phyloP scores from a whole-genome alignment of 2,888 invertebrate species.

The Noctua janthina region DNA sequence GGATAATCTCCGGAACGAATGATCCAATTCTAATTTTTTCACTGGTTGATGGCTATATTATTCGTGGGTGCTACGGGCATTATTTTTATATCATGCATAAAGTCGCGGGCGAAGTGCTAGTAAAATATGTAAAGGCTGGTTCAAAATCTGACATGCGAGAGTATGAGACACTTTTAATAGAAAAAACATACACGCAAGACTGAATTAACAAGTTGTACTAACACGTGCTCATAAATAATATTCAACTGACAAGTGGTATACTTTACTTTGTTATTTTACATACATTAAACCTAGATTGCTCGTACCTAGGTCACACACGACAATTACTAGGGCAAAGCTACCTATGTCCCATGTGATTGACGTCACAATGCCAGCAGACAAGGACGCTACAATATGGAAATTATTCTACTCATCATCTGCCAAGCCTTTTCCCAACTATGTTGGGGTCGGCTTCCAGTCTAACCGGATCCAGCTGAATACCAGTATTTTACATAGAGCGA shows the following conservation, averaged over 20 bases:
- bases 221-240: not conserved
- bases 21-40: too few species aligned
- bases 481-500: too few species aligned
- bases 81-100: too few species aligned
- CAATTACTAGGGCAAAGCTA: not conserved
- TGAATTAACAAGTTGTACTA: not conserved
- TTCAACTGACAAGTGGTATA: not conserved
- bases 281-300: not conserved
- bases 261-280: not conserved
- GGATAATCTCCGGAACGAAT: too few species aligned
- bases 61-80: too few species aligned
- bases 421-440: too few species aligned
- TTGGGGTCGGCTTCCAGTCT: too few species aligned
- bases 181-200: too few species aligned
- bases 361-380: not conserved
- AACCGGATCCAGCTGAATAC: too few species aligned
- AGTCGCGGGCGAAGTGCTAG: too few species aligned
- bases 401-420: not conserved
- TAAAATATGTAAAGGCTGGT: not conserved
- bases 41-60: too few species aligned
- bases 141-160: not conserved
- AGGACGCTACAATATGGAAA: not conserved
- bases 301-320: not conserved
- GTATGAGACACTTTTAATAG: not conserved
- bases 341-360: slow-evolving; percentile 8